phyloP scores from a whole-genome alignment of 2,797 vertebrate genomes.

The Craterocephalus amniculus region DNA sequence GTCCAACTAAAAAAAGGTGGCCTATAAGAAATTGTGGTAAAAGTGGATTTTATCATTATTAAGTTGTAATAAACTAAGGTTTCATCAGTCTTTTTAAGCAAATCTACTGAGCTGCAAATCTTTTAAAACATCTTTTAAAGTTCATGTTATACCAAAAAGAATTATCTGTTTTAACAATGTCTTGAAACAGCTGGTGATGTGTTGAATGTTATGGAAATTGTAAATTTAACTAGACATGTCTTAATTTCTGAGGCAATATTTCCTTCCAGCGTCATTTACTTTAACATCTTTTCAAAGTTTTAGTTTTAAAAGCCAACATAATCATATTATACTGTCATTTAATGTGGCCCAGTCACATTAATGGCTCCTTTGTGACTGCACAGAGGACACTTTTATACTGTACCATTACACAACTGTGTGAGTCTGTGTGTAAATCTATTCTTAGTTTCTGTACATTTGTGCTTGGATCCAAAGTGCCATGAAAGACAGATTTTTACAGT shows the following conservation, averaged over 20 bases:
- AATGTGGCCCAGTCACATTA: constrained; percentile 25
- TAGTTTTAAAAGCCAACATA: constrained; percentile 6
- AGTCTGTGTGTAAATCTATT: constrained; percentile 39
- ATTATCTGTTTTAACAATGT: neutral
- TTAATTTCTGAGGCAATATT: neutral
- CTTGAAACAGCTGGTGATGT: neutral
- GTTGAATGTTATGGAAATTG: neutral
- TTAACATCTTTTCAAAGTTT: constrained; percentile 5
- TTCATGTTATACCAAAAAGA: neutral
- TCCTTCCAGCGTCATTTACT: neutral
- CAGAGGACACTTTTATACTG: constrained; percentile 33
- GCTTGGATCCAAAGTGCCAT: constrained; percentile 4
- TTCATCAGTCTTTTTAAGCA: neutral
- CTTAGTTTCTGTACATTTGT: constrained; percentile 38
- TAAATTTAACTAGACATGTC: neutral
- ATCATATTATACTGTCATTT: constrained; percentile 18
- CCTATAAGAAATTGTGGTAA: neutral
- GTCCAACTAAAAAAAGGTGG: neutral
- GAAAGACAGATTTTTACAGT: constrained; percentile 23
- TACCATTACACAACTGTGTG: constrained; percentile 44
- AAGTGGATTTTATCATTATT: neutral
- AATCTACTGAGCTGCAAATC: neutral
- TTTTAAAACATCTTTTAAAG: neutral
- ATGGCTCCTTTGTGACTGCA: constrained; percentile 17
- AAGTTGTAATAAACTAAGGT: neutral